Conservation (phyloP, 1,140 invertebrate species). For the Hormaphis cornu region DNA sequence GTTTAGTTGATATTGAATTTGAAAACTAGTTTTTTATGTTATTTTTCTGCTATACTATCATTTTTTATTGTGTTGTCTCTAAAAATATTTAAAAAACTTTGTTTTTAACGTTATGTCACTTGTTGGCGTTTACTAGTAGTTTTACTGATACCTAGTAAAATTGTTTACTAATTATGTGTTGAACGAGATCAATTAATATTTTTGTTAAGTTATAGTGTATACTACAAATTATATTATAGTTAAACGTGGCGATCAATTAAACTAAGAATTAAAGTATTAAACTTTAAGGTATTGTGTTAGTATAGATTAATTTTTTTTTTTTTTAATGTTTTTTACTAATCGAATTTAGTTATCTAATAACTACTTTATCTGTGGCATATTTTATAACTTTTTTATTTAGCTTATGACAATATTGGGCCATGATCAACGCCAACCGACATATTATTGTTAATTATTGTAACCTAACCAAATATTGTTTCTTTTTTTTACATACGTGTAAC, state of each 20-base stretch:
- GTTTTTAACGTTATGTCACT: neutral
- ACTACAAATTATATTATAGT: neutral
- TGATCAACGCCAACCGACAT: neutral
- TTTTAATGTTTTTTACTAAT: neutral
- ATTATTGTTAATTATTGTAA: constrained; percentile 8
- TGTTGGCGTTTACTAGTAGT: neutral
- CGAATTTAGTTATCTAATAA: neutral
- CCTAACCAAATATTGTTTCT: constrained; percentile 16
- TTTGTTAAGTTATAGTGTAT: neutral
- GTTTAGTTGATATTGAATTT: neutral
- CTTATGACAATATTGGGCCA: neutral
- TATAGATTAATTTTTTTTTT: neutral
- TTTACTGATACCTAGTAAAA: neutral
- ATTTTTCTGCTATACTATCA: neutral
- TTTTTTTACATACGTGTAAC: neutral
- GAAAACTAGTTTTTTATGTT: neutral
- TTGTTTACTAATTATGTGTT: neutral
- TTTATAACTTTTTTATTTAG: constrained; percentile 7
- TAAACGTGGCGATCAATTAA: neutral
- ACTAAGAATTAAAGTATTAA: neutral
- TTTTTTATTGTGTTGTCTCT: neutral
- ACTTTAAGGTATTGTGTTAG: neutral
- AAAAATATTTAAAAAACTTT: neutral
- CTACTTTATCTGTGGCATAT: constrained; percentile 21
- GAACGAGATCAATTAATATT: constrained; percentile 2